A percentile compares a stretch with the other conserved stretches of the same genome.
Evolutionary conservation across 1,140 invertebrate genomes (phyloP).

Genomic region (Drosophila hydei): DNA sequence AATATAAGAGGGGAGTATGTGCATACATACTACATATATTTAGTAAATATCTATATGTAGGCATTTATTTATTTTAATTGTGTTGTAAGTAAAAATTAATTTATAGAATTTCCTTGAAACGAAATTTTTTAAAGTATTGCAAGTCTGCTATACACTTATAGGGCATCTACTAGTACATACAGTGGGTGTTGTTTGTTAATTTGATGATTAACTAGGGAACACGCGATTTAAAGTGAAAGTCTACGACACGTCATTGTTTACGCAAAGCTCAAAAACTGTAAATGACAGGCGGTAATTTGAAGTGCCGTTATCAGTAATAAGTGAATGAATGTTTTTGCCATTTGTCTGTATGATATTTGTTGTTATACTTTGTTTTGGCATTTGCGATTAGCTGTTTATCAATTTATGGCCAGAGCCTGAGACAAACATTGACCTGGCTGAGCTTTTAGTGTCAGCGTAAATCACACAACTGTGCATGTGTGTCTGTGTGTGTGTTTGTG

Average conservation of each 20-base stretch:
- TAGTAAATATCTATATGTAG: too few species aligned
- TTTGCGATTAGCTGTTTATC: conserved; percentile 60
- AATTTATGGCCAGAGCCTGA: conserved; percentile 58
- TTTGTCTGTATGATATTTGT: conserved; percentile 1
- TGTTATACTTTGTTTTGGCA: conserved; percentile 20
- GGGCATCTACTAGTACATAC: not conserved
- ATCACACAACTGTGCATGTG: conserved; percentile 45
- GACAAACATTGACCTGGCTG: conserved; percentile 50
- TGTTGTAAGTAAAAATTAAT: too few species aligned
- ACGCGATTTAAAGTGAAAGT: conserved; percentile 69
- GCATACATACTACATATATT: too few species aligned
- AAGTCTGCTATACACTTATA: not conserved
- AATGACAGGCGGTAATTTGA: not conserved
- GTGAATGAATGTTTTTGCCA: conserved; percentile 41
- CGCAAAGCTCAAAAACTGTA: conserved; percentile 9
- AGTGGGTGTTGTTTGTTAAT: not conserved
- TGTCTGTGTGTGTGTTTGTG: not conserved
- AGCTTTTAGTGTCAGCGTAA: conserved; percentile 61
- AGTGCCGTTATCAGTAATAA: conserved; percentile 53
- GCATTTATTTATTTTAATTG: too few species aligned
- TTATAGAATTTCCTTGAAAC: too few species aligned
- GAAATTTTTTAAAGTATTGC: not conserved
- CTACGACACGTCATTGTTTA: conserved; percentile 73
- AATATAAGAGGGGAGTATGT: too few species aligned
- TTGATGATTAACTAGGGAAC: conserved; percentile 35